Evolutionary conservation across 1,140 invertebrate species (phyloP).

Genomic region (Drosophila funebris): DNA sequence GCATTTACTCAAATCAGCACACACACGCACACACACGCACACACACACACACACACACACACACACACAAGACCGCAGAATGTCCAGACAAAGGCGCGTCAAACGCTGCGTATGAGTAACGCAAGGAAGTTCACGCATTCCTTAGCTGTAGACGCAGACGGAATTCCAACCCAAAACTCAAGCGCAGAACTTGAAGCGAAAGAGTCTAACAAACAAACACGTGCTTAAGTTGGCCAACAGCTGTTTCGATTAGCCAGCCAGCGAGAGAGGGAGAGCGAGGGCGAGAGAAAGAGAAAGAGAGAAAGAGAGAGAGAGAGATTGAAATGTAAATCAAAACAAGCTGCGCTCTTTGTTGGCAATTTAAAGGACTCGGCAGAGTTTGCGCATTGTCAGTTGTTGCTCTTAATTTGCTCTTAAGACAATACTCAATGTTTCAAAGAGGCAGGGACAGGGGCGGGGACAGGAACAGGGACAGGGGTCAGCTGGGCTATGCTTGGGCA

Average conservation of each 20-base stretch:
- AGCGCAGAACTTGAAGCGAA: background rate
- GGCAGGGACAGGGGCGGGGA: background rate
- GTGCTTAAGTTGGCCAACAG: slow-evolving; percentile 31
- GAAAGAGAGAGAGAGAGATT: background rate
- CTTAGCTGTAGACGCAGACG: slow-evolving; percentile 21
- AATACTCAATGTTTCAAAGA: background rate
- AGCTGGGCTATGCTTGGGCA: slow-evolving; percentile 65
- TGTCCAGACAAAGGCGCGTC: slow-evolving; percentile 50
- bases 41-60: background rate
- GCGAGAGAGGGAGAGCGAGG: background rate
- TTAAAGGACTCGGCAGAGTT: background rate
- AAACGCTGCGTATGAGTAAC: slow-evolving; percentile 69
- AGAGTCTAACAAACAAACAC: slow-evolving; percentile 19
- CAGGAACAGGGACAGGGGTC: slow-evolving; percentile 11
- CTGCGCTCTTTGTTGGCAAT: slow-evolving; percentile 8
- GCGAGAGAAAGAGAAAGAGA: background rate
- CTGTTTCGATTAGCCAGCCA: slow-evolving; percentile 6
- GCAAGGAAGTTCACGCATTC: slow-evolving; percentile 37
- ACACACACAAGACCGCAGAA: background rate
- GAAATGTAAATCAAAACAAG: slow-evolving; percentile 35
- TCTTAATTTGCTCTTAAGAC: slow-evolving; percentile 33
- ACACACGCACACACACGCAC: background rate
- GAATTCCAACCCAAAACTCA: background rate
- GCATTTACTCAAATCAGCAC: no score
- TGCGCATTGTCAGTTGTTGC: background rate